A percentile compares a stretch with the other conserved stretches of the same genome.
These are phyloP conservation scores for Archips crataeganus DNA, from an alignment of 2,888 invertebrate genomes.

Conservation along the genomic window DNA sequence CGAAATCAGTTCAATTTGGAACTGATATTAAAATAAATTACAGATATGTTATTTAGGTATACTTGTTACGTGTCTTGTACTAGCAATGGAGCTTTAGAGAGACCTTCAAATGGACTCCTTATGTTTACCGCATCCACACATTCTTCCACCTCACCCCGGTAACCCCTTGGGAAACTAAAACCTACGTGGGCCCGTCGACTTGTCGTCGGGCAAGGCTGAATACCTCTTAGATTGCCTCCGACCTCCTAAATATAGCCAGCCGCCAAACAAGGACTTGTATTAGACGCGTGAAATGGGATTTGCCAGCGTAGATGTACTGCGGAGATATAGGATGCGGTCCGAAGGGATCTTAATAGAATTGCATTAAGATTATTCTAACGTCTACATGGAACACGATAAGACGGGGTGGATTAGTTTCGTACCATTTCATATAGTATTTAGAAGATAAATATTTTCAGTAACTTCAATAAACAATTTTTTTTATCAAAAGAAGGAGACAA, in stretches of 20 bases:
- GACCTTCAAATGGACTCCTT: not conserved
- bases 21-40: too few relatives aligned
- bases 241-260: conserved; percentile 77
- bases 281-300: conserved; percentile 72
- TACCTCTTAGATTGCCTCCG: conserved; percentile 81
- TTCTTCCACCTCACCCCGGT: conserved; percentile 48
- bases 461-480: too few relatives aligned
- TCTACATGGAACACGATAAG: conserved; percentile 54
- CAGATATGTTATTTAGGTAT: not conserved
- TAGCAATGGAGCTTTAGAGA: not conserved
- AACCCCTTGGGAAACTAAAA: conserved; percentile 74
- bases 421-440: conserved; percentile 42
- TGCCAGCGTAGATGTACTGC: conserved; percentile 51
- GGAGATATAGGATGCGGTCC: conserved; percentile 51
- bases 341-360: conserved; percentile 61
- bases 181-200: conserved; percentile 71
- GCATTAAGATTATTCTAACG: conserved; percentile 60
- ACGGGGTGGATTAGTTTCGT: conserved; percentile 44
- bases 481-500: too few relatives aligned
- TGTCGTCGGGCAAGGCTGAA: conserved; percentile 74
- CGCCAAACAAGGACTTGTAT: conserved; percentile 75
- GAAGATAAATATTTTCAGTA: not conserved
- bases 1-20: not conserved
- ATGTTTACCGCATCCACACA: conserved; percentile 16
- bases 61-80: not conserved